Evolutionary conservation across 1,140 invertebrate genomes (phyloP).

Genomic region (Aplysia californica): DNA sequence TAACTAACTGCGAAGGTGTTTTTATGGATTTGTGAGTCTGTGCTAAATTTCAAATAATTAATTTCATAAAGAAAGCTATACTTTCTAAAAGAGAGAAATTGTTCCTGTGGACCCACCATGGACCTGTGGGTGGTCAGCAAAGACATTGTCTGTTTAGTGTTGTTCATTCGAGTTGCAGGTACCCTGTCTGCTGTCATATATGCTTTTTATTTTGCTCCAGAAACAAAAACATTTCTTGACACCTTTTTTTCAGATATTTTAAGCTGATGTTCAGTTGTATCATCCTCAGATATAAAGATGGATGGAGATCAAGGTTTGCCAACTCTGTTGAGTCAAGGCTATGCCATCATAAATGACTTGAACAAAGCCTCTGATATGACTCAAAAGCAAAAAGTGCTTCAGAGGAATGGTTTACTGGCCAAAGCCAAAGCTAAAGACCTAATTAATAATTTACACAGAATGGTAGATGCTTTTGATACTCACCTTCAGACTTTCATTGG

Average conservation of each 20-base stretch:
- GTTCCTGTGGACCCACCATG: no score
- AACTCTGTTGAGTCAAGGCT: not conserved
- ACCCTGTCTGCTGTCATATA: no score
- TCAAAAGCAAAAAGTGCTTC: not conserved
- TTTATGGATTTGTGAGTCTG: no score
- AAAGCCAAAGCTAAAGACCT: not conserved
- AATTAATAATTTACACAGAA: no score
- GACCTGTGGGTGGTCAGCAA: no score
- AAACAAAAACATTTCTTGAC: not conserved
- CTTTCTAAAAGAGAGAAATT: no score
- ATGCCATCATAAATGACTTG: not conserved
- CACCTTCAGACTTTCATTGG: not conserved
- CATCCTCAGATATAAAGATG: not conserved
- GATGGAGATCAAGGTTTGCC: not conserved
- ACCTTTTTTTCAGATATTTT: not conserved
- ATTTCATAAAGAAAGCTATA: no score
- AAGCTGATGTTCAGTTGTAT: not conserved
- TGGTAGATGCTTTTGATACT: not conserved
- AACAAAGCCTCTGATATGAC: not conserved
- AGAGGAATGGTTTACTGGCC: not conserved
- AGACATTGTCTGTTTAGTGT: no score
- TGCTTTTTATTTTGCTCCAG: no score
- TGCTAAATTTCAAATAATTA: no score
- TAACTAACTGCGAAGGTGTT: no score
- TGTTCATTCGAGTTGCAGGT: no score